Evolutionary conservation across 2,888 invertebrate species (phyloP), one percentile per base, ranked within the genome.

Genomic region (Lepidochitona cinerea): DNA sequence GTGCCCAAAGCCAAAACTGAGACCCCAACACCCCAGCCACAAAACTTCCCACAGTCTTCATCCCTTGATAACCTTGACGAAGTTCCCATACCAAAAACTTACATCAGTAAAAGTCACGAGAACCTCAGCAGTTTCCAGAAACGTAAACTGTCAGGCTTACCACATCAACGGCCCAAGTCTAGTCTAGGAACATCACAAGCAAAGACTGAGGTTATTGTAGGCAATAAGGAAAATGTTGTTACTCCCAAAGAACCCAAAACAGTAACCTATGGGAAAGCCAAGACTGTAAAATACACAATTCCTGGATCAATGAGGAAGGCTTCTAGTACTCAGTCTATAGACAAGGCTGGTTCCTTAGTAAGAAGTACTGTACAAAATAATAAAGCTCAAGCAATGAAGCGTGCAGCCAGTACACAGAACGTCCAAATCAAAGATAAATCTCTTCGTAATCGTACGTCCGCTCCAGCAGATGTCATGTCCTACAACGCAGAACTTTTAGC

Each of bases 401-500:
- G 89, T 29, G 88, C 89, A 7, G 85, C 87, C 53, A 89, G 89
- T 76, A 86, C 88, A n/a, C 90, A 90, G 76, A 90, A 89, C 78
- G 87, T 90, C 33, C 49, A 49, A 49, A 86, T 85, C 68, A 85
- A 87, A 77, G 85, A 86, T 54, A 86, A 86, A 71, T 74, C 80
- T 23, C 75, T 81, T 41, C 80, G 84, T 68, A 86, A 87, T 72
- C 77, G 88, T n/a, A 85, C 85, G 0, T 88, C 89, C 14, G 86
- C 87, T 18, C 88, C 89, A 1, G 84, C 85, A 2, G 89, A 87
- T 75, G 88, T 88, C 26, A 88, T 90, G 88, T 88, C 89, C 5
- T 89, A 89, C 75, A 90, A 90, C 82, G 90, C 89, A 5, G 90
- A 89, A 78, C 83, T 90, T 35, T 79, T 90, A 68, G 90, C 90